phyloP scores from a whole-genome alignment of 2,888 invertebrate species.

The Deroplatys truncata region DNA sequence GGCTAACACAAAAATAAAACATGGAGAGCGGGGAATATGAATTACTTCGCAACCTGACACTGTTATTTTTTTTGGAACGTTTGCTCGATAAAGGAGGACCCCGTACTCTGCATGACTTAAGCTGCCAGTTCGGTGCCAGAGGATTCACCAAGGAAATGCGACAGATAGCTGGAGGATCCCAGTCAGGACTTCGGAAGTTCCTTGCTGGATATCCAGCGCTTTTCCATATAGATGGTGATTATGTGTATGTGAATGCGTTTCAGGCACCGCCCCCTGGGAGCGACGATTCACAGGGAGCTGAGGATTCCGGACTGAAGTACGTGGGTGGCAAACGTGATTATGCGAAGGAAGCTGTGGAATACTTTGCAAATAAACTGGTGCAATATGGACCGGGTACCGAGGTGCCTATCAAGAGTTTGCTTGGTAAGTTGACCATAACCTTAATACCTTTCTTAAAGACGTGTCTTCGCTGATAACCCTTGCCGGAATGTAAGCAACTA shows the following conservation, averaged over 20 bases:
- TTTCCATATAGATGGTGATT: slow-evolving; percentile 91
- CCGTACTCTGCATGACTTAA: slow-evolving; percentile 93
- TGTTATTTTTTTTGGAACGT: slow-evolving; percentile 97
- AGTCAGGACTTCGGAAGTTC: slow-evolving; percentile 95
- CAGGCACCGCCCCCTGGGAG: slow-evolving; percentile 52
- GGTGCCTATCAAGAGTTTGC: slow-evolving; percentile 92
- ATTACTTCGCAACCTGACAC: slow-evolving; percentile 88
- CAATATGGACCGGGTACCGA: slow-evolving; percentile 95
- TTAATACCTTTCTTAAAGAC: not conserved
- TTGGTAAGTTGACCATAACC: slow-evolving; percentile 48
- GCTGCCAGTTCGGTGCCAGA: slow-evolving; percentile 98
- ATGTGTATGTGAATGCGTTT: slow-evolving; percentile 80
- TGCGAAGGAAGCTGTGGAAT: slow-evolving; percentile 94
- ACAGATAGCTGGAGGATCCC: slow-evolving; percentile 91
- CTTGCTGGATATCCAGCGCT: slow-evolving; percentile 93
- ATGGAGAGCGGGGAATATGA: slow-evolving; percentile 96
- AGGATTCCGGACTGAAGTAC: slow-evolving; percentile 37
- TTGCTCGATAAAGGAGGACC: slow-evolving; percentile 95
- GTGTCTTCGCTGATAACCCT: too few relatives aligned
- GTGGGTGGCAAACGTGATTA: slow-evolving; percentile 73
- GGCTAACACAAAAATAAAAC: not conserved
- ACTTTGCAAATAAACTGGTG: slow-evolving; percentile 91
- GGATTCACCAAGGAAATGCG: slow-evolving; percentile 99
- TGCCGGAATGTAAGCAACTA: too few relatives aligned
- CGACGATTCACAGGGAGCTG: slow-evolving; percentile 53